phyloP scores from a whole-genome alignment of 1,140 invertebrate genomes.

The Neodiprion virginianus region DNA sequence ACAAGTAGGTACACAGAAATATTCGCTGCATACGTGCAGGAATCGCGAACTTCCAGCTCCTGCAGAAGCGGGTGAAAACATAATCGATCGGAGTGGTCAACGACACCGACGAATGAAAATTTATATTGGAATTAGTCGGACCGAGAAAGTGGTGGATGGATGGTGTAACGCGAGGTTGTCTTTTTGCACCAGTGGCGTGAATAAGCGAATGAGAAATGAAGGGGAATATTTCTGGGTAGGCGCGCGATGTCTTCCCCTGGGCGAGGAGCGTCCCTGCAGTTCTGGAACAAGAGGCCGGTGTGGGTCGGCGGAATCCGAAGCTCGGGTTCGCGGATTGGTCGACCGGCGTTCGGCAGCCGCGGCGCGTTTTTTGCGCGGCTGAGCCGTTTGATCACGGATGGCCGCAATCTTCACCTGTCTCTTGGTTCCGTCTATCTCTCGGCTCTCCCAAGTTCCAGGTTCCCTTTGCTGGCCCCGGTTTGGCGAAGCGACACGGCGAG shows the following conservation, averaged over 20 bases:
- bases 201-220: constrained; percentile 14
- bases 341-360: background rate
- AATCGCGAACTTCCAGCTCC: no score
- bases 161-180: no score
- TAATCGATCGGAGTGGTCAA: no score
- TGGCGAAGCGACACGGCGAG: background rate
- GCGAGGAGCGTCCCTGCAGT: no score
- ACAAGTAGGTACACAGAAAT: no score
- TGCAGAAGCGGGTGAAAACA: constrained; percentile 6
- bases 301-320: background rate
- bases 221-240: background rate
- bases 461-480: background rate
- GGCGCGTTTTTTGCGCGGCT: background rate
- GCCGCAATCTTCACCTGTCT: constrained; percentile 6
- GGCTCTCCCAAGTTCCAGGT: background rate
- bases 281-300: no score
- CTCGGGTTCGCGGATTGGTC: background rate
- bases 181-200: background rate
- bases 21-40: no score
- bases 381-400: constrained; percentile 4
- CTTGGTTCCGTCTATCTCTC: constrained; percentile 1
- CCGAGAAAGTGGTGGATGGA: background rate
- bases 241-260: no score
- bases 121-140: background rate
- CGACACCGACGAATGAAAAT: background rate